Percentiles rank a stretch among this genome's conserved stretches.
These are phyloP conservation scores for Telmatherina bonti DNA, from an alignment of 2,797 vertebrate genomes.

Conservation along the genomic window DNA sequence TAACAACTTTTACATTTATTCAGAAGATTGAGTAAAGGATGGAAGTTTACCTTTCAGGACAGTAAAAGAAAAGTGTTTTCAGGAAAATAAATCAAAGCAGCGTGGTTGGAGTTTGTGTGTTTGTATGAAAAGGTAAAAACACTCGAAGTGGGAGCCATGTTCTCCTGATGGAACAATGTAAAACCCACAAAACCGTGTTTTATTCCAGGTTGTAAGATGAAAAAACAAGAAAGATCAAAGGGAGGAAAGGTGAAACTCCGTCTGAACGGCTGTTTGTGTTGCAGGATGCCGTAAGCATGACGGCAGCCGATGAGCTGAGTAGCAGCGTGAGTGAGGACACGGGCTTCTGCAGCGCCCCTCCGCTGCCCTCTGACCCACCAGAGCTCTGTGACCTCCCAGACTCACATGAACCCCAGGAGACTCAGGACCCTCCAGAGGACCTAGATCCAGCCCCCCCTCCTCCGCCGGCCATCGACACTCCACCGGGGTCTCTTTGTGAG, in stretches of 20 bases:
- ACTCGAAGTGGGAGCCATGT: too few species aligned
- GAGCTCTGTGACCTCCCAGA: constrained; percentile 89
- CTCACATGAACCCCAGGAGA: constrained; percentile 76
- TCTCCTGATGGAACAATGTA: background rate
- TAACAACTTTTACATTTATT: background rate
- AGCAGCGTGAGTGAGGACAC: constrained; percentile 93
- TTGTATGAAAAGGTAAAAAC: background rate
- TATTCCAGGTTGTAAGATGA: background rate
- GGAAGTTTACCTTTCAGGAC: background rate
- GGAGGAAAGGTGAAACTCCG: background rate
- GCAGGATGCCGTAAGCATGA: constrained; percentile 88
- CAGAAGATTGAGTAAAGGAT: background rate
- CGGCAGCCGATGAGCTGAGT: constrained; percentile 90
- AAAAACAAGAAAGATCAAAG: too few species aligned
- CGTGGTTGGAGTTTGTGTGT: background rate
- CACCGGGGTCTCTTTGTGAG: constrained; percentile 90
- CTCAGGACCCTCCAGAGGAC: constrained; percentile 80
- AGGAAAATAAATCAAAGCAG: background rate
- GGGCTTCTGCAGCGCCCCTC: constrained; percentile 87
- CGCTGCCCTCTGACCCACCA: constrained; percentile 85
- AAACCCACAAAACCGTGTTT: background rate
- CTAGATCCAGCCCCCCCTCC: constrained; percentile 84
- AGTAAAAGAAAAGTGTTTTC: background rate
- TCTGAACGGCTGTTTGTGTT: constrained; percentile 39
- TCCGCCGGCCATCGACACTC: constrained; percentile 87